Percentiles rank a stretch among this genome's conserved stretches.
Conservation (phyloP, 1,140 invertebrate genomes). For the Triops cancriformis region DNA sequence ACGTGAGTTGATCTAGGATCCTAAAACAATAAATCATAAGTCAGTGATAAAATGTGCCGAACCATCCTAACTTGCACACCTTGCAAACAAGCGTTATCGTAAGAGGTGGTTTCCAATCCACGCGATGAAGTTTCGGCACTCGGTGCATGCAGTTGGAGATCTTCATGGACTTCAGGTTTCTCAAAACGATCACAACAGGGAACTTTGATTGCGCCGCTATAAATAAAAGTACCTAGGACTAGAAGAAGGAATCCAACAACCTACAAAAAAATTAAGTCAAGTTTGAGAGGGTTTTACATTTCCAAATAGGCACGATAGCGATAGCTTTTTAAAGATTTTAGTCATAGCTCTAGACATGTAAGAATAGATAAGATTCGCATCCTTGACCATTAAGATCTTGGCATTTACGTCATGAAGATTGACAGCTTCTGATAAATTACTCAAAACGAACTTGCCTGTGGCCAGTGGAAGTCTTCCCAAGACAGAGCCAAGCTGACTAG, state of each 20-base stretch:
- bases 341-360: not conserved
- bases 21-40: too few species aligned
- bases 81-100: not conserved
- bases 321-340: not conserved
- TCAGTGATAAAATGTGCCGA: too few species aligned
- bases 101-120: not conserved
- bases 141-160: not conserved
- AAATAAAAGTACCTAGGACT: conserved; percentile 64
- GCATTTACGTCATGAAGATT: not conserved
- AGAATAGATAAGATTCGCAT: not conserved
- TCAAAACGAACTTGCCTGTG: conserved; percentile 51
- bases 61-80: not conserved
- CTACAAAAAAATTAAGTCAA: conserved; percentile 37
- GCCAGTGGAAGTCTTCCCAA: conserved; percentile 70
- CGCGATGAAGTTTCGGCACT: not conserved
- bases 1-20: too few species aligned
- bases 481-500: conserved; percentile 57
- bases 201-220: conserved; percentile 52
- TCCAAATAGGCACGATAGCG: not conserved
- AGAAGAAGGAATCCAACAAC: conserved; percentile 63
- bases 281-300: not conserved
- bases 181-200: not conserved
- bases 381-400: not conserved
- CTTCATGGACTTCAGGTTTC: not conserved
- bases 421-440: not conserved